These are phyloP conservation scores for Tanypteryx hageni DNA, from an alignment of 2,888 invertebrate genomes.

Conservation along the genomic window DNA sequence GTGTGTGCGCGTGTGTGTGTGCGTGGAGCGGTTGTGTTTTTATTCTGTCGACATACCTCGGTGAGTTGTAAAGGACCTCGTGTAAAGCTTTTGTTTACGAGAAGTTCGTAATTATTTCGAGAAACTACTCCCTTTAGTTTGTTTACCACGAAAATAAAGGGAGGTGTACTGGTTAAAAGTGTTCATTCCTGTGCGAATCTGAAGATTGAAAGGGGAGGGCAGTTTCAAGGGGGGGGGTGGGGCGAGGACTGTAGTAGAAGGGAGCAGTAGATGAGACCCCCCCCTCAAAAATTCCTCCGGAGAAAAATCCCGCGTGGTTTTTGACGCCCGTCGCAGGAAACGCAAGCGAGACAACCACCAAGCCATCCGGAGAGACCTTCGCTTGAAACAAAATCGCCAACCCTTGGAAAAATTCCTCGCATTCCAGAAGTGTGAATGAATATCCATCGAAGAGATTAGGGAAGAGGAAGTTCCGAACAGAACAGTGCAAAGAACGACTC, in stretches of 20 bases:
- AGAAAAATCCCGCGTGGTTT: not conserved
- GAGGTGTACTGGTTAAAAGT: not conserved
- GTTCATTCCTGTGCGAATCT: not conserved
- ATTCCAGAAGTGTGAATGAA: conserved; percentile 14
- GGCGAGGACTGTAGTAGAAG: conserved; percentile 29
- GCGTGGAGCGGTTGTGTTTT: not conserved
- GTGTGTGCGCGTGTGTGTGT: too few relatives aligned
- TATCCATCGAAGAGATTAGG: not conserved
- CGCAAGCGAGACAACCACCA: not conserved
- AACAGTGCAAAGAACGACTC: too few relatives aligned
- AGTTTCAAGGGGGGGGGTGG: conserved; percentile 39
- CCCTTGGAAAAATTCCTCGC: not conserved
- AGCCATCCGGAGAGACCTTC: too few relatives aligned
- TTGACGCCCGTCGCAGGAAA: not conserved
- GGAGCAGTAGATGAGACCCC: conserved; percentile 27
- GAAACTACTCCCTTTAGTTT: not conserved
- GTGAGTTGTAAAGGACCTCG: not conserved
- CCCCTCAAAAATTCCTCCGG: conserved; percentile 17
- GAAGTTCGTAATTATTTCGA: not conserved
- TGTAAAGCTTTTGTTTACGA: not conserved
- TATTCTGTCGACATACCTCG: not conserved
- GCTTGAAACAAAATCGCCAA: too few relatives aligned
- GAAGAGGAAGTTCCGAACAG: too few relatives aligned
- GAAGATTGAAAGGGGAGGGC: not conserved
- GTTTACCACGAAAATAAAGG: not conserved